phyloP scores from a whole-genome alignment of 2,113 vertebrate genomes.

The Poicephalus gulielmi region DNA sequence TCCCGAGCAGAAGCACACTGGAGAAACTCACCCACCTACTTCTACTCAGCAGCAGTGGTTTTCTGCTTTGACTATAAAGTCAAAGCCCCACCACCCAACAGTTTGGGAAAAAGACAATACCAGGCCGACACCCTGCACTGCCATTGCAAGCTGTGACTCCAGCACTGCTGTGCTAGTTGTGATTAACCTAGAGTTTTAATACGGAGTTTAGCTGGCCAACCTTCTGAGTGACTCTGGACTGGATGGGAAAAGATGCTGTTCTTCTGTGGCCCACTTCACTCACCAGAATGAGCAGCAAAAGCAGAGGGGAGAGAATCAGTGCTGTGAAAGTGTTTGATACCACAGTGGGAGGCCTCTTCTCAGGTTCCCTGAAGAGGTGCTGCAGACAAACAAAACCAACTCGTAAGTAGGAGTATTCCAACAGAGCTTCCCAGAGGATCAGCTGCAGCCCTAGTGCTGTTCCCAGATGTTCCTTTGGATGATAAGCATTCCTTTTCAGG shows the following conservation, averaged over 20 bases:
- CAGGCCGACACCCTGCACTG: not conserved
- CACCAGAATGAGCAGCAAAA: slow-evolving; percentile 94
- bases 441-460: not conserved
- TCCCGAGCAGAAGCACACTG: not conserved
- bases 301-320: slow-evolving; percentile 88
- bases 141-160: not conserved
- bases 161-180: not conserved
- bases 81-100: not conserved
- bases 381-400: slow-evolving; percentile 59
- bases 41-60: not conserved
- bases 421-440: not conserved
- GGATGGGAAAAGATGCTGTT: not conserved
- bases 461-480: not conserved
- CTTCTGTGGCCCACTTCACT: slow-evolving; percentile 44
- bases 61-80: not conserved
- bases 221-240: not conserved
- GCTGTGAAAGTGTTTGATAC: slow-evolving; percentile 97
- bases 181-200: not conserved
- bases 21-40: not conserved
- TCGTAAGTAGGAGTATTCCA: not conserved
- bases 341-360: slow-evolving; percentile 94
- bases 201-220: not conserved
- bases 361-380: slow-evolving; percentile 97
- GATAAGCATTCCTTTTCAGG: not conserved
- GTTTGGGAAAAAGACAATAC: not conserved